These are phyloP conservation scores for Tricholaema leucomelas DNA, from an alignment of 2,113 vertebrate species.

Conservation along the genomic window DNA sequence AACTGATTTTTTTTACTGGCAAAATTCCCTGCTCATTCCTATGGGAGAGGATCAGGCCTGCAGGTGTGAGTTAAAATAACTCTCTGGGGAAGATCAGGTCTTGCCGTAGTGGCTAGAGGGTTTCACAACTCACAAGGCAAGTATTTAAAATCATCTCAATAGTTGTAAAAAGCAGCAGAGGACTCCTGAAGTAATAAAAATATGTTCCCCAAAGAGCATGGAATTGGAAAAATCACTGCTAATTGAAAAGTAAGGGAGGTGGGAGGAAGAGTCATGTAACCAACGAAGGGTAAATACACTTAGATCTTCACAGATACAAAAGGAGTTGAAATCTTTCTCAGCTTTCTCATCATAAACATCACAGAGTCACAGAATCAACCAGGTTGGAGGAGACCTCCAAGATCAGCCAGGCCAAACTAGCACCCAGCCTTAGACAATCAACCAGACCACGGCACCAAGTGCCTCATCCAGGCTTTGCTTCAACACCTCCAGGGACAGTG, in stretches of 20 bases:
- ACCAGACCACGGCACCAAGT: too few species aligned
- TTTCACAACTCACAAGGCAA: background rate
- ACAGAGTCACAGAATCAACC: too few species aligned
- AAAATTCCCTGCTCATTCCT: background rate
- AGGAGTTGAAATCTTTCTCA: background rate
- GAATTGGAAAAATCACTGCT: constrained; percentile 3
- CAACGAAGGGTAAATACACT: background rate
- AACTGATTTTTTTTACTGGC: background rate
- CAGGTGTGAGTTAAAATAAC: background rate
- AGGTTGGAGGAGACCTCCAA: too few species aligned
- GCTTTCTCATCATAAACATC: background rate
- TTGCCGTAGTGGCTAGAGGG: background rate
- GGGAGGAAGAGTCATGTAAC: background rate
- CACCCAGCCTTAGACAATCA: too few species aligned
- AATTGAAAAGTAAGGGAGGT: constrained; percentile 38
- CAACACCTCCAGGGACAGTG: too few species aligned
- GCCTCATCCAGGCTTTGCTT: too few species aligned
- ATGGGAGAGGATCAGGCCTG: background rate
- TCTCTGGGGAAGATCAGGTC: background rate
- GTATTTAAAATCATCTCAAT: constrained; percentile 1
- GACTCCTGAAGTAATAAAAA: constrained; percentile 46
- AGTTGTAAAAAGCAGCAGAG: constrained; percentile 8
- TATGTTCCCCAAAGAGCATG: background rate
- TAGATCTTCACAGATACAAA: constrained; percentile 5
- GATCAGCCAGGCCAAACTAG: too few species aligned